Conservation (phyloP, 1,140 invertebrate species). For the Atta colombica region DNA sequence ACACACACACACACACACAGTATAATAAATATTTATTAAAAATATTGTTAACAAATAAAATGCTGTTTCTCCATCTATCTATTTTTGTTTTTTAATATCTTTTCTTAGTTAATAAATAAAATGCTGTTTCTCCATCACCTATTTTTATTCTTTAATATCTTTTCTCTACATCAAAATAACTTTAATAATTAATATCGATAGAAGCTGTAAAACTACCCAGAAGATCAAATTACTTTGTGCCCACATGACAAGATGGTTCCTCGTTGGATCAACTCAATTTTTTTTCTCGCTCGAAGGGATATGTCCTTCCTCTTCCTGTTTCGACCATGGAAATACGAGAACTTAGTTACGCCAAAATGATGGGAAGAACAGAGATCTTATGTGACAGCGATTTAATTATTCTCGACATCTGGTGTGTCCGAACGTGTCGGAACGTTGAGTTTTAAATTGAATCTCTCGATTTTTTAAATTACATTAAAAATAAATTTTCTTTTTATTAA, state of each 20-base stretch:
- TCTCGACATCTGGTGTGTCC: slow-evolving; percentile 40
- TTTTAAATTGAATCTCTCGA: background rate
- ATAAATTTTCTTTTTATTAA: too few species aligned
- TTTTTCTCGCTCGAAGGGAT: slow-evolving; percentile 47
- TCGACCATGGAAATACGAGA: slow-evolving; percentile 66
- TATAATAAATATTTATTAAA: slow-evolving; percentile 2
- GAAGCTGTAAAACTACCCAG: slow-evolving; percentile 19
- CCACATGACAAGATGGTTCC: slow-evolving; percentile 17
- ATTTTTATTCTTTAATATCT: background rate
- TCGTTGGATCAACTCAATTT: background rate
- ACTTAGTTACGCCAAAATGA: slow-evolving; percentile 25
- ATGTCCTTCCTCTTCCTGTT: slow-evolving; percentile 65
- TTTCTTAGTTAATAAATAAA: background rate
- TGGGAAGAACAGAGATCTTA: slow-evolving; percentile 35
- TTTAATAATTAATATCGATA: slow-evolving; percentile 40
- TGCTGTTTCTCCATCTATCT: background rate
- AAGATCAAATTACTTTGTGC: slow-evolving; percentile 53
- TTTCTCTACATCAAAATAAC: background rate
- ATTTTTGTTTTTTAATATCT: background rate
- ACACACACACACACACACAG: too few species aligned
- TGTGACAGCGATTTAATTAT: slow-evolving; percentile 62
- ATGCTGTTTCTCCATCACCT: background rate
- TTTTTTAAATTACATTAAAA: background rate
- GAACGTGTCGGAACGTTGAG: background rate
- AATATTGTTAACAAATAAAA: background rate